These are phyloP conservation scores for Octonoba sinensis DNA, from an alignment of 2,888 invertebrate genomes.

Conservation along the genomic window DNA sequence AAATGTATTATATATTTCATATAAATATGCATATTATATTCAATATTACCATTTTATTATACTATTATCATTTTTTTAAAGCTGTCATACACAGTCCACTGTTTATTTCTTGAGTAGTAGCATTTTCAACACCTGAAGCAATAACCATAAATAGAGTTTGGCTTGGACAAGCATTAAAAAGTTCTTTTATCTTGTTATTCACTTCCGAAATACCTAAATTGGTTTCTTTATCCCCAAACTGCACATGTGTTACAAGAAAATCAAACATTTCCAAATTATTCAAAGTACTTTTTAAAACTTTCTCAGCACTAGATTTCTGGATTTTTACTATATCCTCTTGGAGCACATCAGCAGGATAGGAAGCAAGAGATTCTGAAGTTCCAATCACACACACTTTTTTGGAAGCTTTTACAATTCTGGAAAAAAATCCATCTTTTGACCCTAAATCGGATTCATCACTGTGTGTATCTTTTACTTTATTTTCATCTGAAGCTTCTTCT, in stretches of 20 bases:
- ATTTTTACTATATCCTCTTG: conserved; percentile 5
- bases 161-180: conserved; percentile 20
- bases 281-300: conserved; percentile 27
- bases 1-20: too few species aligned
- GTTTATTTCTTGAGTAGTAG: conserved; percentile 7
- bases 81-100: conserved; percentile 32
- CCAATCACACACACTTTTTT: conserved; percentile 48
- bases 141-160: conserved; percentile 40
- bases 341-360: conserved; percentile 17
- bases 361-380: background rate
- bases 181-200: conserved; percentile 5
- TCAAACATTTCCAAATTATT: conserved; percentile 28
- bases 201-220: background rate
- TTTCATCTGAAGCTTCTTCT: too few species aligned
- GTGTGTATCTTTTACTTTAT: too few species aligned
- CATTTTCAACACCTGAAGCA: conserved; percentile 12
- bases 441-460: too few species aligned
- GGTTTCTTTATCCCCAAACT: background rate
- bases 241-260: conserved; percentile 33
- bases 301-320: conserved; percentile 18
- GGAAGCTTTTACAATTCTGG: background rate
- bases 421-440: conserved; percentile 25
- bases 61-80: conserved; percentile 9
- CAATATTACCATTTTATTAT: too few species aligned
- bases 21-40: too few species aligned